These are phyloP conservation scores for Xestia rhomboidea DNA, from an alignment of 2,888 invertebrate species.

Conservation along the genomic window DNA sequence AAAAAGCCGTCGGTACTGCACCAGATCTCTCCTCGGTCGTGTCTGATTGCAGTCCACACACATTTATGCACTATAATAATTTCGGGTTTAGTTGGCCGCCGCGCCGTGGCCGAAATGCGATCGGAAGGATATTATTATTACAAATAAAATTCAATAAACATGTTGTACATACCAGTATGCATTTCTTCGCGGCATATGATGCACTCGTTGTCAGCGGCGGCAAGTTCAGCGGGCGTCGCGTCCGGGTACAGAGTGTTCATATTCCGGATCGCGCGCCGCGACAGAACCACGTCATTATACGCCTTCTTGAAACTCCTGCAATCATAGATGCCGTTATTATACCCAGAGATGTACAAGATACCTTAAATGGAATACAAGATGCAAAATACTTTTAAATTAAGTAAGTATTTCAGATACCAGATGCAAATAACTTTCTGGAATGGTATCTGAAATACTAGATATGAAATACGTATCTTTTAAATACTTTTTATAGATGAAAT, in stretches of 20 bases:
- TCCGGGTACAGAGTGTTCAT: conserved; percentile 99
- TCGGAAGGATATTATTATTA: background rate
- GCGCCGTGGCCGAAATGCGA: background rate
- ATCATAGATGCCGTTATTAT: conserved; percentile 29
- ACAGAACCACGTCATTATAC: conserved; percentile 98
- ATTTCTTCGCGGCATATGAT: conserved; percentile 99
- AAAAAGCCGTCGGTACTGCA: background rate
- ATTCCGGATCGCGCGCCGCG: conserved; percentile 98
- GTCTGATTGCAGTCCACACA: background rate
- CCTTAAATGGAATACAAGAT: too few species aligned
- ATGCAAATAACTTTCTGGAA: too few species aligned
- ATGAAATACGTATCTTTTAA: too few species aligned
- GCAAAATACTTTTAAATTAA: too few species aligned
- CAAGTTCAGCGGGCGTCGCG: conserved; percentile 97
- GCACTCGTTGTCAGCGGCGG: conserved; percentile 98
- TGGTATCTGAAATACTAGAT: too few species aligned
- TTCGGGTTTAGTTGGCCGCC: background rate
- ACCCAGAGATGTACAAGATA: too few species aligned
- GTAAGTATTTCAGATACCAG: too few species aligned
- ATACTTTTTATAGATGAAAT: too few species aligned
- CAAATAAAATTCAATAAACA: background rate
- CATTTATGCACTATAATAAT: background rate
- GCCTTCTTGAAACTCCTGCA: conserved; percentile 98
- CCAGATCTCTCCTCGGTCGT: background rate
- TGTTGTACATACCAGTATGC: conserved; percentile 88